These are phyloP conservation scores for Drosophila seclusa DNA, from an alignment of 2,888 invertebrate genomes.

Conservation along the genomic window DNA sequence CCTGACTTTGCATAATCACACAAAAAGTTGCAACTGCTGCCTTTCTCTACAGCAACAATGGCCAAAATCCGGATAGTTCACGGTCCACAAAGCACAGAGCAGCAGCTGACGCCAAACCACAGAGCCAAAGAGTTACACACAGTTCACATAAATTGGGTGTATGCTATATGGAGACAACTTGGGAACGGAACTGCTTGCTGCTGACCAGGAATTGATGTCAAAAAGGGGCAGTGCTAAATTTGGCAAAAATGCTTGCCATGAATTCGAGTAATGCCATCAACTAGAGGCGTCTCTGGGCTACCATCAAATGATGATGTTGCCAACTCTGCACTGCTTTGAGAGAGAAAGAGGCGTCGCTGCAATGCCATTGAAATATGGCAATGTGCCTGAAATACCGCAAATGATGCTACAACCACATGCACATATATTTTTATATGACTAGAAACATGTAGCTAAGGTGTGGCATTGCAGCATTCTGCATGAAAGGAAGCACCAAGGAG, in stretches of 20 bases:
- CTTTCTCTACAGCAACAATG: constrained; percentile 39
- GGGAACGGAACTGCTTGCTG: constrained; percentile 11
- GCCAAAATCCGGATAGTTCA: constrained; percentile 26
- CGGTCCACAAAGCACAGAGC: constrained; percentile 25
- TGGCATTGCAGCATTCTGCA: constrained; percentile 31
- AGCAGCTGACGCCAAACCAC: constrained; percentile 36
- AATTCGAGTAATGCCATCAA: constrained; percentile 51
- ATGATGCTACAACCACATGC: constrained; percentile 22
- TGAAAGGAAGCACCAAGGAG: constrained; percentile 2
- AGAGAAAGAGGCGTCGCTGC: constrained; percentile 27
- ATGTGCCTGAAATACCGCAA: constrained; percentile 53
- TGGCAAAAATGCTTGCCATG: constrained; percentile 62
- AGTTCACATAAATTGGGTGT: background rate
- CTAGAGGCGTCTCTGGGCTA: constrained; percentile 22
- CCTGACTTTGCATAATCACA: constrained; percentile 32
- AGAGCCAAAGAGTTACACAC: background rate
- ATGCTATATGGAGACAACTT: background rate
- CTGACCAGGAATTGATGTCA: constrained; percentile 40
- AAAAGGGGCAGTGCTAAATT: constrained; percentile 40
- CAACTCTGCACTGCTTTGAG: constrained; percentile 16
- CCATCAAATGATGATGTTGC: constrained; percentile 56
- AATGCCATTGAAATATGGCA: constrained; percentile 51
- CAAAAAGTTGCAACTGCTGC: constrained; percentile 23
- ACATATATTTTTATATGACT: background rate
- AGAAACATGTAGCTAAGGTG: constrained; percentile 36